Percentiles rank a stretch among this genome's conserved stretches.
These are phyloP conservation scores for Huso huso DNA, from an alignment of 2,797 vertebrate species.

Conservation along the genomic window DNA sequence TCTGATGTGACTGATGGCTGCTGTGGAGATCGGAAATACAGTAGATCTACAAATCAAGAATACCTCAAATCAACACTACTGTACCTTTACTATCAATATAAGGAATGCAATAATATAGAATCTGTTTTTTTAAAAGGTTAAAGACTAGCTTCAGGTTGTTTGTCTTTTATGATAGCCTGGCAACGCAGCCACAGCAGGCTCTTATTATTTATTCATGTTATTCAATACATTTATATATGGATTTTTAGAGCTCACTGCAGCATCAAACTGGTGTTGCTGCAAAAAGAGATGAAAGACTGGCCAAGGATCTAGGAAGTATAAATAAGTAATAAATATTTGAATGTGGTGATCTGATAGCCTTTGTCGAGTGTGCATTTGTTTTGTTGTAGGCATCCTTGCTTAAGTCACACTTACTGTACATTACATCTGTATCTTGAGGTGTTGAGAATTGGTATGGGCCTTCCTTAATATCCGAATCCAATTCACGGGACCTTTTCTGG, in stretches of 20 bases:
- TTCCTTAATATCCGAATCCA: background rate
- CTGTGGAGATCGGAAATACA: no score
- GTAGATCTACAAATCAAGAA: no score
- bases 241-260: background rate
- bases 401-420: slow-evolving; percentile 25
- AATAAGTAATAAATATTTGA: background rate
- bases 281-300: slow-evolving; percentile 2
- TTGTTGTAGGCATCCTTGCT: slow-evolving; percentile 24
- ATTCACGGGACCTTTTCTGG: background rate
- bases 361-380: background rate
- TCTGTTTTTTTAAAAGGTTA: no score
- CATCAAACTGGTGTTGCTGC: slow-evolving; percentile 1
- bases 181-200: no score
- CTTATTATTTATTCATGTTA: slow-evolving; percentile 7
- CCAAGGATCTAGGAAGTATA: slow-evolving; percentile 7
- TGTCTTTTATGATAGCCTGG: no score
- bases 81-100: no score
- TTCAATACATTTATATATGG: slow-evolving; percentile 1
- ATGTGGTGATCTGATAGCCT: background rate
- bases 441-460: background rate
- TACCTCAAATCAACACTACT: no score
- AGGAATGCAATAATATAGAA: no score
- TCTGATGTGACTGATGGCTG: no score
- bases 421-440: no score
- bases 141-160: no score